phyloP scores from a whole-genome alignment of 2,888 invertebrate genomes.

The Conus canariensis region DNA sequence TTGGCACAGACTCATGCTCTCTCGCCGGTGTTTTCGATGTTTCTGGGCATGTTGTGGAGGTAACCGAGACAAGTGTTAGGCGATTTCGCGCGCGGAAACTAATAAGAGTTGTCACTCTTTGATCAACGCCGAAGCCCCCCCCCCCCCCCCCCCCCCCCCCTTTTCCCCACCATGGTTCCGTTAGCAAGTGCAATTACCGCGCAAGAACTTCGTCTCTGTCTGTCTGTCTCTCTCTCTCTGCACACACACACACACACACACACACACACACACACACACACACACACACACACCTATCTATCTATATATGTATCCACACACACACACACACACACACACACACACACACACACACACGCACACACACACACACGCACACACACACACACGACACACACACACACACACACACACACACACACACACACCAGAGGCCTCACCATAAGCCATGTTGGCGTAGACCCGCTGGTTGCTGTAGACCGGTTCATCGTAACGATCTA shows the following conservation, averaged over 20 bases:
- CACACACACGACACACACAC: no score
- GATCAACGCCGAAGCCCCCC: no score
- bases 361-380: not conserved
- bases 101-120: no score
- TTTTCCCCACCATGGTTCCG: no score
- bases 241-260: not conserved
- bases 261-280: not conserved
- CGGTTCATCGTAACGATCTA: not conserved
- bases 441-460: conserved; percentile 12
- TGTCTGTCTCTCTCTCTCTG: accelerated
- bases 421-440: conserved; percentile 29
- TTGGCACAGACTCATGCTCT: no score
- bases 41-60: no score
- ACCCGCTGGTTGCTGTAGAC: not conserved
- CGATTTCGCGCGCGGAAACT: no score
- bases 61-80: no score
- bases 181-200: no score
- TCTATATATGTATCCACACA: not conserved
- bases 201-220: no score
- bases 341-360: not conserved
- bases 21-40: no score
- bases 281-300: not conserved
- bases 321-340: not conserved
- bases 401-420: conserved; percentile 26
- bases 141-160: no score